Evolutionary conservation across 2,888 invertebrate genomes (phyloP), one percentile per base, ranked within the genome.

Genomic region (Crioceris asparagi): DNA sequence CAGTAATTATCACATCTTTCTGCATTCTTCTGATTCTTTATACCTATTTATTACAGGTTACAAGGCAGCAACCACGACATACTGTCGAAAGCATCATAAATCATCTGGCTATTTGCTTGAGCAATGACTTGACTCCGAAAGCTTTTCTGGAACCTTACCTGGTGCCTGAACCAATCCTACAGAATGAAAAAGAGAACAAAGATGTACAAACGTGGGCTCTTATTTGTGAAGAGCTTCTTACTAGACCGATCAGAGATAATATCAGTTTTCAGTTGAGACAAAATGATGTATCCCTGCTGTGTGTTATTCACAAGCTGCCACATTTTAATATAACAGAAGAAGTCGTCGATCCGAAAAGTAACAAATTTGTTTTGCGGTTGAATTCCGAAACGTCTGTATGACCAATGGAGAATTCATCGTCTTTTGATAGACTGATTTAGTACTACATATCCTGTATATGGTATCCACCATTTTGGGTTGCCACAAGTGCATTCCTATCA

Each of bases 331-430:
- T 98, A 26, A 85, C 87, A 0, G 98, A 98, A 61, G 93, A 97
- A 63, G 86, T 94, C 1, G 86, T 94, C 11, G 92, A 96, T 68
- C 92, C 93, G 0, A 92, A 93, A 64, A 86, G 84, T 54, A 93
- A 94, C 66, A 85, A 92, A 61, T 97, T 96, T 74, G 83, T 94
- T 35, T 69, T 96, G 46, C 74, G 92, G 59, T 70, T 96, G 30
- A 96, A 93, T 60, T 94, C 94, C 0, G 96, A 97, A 64, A 96
- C 96, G 30, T 93, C 93, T 2, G 96, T 96, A 65, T 96, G 82
- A 84, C 78, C 64, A 43, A 56, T 61, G 49, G 54, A 59, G 40
- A 45, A 43, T 35, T 47, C 45, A 16, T 48, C 45, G 41, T 53
- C 53, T 42, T 59, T 60, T 32, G 62, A 62, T 50, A 56, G 63